Percentiles rank a stretch among this genome's conserved stretches.
Evolutionary conservation across 1,140 invertebrate genomes (phyloP).

Genomic region (Philopotamus ludificatus): DNA sequence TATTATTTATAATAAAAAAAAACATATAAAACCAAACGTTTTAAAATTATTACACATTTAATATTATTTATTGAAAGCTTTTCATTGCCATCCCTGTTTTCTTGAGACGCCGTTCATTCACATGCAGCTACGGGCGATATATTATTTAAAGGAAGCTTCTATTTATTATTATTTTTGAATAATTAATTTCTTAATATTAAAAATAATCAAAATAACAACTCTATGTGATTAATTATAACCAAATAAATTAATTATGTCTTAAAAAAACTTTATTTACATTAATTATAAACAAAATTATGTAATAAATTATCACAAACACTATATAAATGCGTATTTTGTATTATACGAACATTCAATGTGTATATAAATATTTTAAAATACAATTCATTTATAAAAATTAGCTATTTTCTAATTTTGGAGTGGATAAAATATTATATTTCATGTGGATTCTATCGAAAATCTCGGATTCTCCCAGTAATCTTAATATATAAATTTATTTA

Average conservation of each 20-base stretch:
- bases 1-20: not conserved
- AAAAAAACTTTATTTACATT: not conserved
- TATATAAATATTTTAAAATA: no score
- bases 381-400: no score
- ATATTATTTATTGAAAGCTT: not conserved
- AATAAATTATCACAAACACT: not conserved
- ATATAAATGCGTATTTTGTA: not conserved
- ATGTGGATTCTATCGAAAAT: not conserved
- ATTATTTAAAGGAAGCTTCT: conserved; percentile 1
- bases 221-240: not conserved
- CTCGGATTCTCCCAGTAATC: not conserved
- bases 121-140: not conserved
- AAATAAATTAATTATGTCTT: not conserved
- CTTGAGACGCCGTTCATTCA: not conserved
- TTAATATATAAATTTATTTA: not conserved
- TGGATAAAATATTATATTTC: not conserved
- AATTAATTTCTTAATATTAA: no score
- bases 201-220: no score
- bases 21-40: not conserved
- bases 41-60: not conserved
- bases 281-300: not conserved
- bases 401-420: not conserved
- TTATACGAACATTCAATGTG: no score
- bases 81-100: not conserved
- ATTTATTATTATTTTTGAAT: no score